phyloP scores from a whole-genome alignment of 2,888 invertebrate species.

The Dromius quadrimaculatus region DNA sequence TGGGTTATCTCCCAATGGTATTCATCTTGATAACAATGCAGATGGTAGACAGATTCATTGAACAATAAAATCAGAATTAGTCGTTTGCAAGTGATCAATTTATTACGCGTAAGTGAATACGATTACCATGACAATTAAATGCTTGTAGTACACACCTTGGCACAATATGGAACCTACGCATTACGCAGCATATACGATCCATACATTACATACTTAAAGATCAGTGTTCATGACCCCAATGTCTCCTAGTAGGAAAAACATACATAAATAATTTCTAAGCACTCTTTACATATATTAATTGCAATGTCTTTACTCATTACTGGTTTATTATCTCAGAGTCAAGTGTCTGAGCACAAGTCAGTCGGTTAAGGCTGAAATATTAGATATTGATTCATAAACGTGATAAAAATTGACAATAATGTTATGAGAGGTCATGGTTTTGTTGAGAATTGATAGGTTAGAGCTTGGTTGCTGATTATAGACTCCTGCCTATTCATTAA shows the following conservation, averaged over 20 bases:
- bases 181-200: background rate
- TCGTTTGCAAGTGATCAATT: constrained; percentile 14
- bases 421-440: background rate
- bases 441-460: background rate
- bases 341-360: no score
- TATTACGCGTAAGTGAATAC: constrained; percentile 33
- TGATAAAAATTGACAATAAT: no score
- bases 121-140: constrained; percentile 25
- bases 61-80: constrained; percentile 3
- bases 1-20: no score
- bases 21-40: no score
- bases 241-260: background rate
- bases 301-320: background rate
- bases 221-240: constrained; percentile 19
- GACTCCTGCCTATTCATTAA: no score
- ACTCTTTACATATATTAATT: background rate
- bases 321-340: background rate
- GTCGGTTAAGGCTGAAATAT: no score
- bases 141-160: constrained; percentile 16
- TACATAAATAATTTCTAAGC: background rate
- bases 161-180: background rate
- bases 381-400: no score
- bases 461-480: background rate
- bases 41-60: constrained; percentile 9
- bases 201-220: background rate